These are phyloP conservation scores for Phaethon lepturus DNA, from an alignment of 2,113 vertebrate species.

Conservation along the genomic window DNA sequence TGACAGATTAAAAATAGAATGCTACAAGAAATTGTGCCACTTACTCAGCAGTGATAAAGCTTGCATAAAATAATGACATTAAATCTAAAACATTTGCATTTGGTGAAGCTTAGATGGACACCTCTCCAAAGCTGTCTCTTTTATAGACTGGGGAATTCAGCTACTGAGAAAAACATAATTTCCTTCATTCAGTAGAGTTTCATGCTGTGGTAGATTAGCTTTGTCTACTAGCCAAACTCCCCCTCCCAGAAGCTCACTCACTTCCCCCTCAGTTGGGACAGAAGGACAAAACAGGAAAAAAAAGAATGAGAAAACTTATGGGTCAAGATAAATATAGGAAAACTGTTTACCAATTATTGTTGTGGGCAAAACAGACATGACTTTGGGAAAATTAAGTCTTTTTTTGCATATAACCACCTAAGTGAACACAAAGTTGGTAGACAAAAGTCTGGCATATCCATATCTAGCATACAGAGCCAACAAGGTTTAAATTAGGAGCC, in stretches of 20 bases:
- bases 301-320: neutral
- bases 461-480: neutral
- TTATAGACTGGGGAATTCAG: neutral
- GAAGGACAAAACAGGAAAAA: neutral
- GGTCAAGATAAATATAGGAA: neutral
- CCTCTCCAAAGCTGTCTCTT: neutral
- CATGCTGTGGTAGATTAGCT: neutral
- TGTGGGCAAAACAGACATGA: neutral
- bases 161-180: neutral
- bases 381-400: neutral
- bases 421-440: neutral
- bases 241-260: neutral
- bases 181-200: neutral
- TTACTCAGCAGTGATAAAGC: neutral
- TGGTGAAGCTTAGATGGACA: neutral
- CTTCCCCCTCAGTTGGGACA: neutral
- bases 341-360: neutral
- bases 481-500: neutral
- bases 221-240: neutral
- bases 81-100: neutral
- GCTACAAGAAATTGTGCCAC: neutral
- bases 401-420: neutral
- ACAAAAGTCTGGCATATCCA: neutral
- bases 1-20: neutral
- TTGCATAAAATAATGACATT: neutral